Conservation (phyloP, 2,888 invertebrate genomes). For the Stenotaenia linearis region DNA sequence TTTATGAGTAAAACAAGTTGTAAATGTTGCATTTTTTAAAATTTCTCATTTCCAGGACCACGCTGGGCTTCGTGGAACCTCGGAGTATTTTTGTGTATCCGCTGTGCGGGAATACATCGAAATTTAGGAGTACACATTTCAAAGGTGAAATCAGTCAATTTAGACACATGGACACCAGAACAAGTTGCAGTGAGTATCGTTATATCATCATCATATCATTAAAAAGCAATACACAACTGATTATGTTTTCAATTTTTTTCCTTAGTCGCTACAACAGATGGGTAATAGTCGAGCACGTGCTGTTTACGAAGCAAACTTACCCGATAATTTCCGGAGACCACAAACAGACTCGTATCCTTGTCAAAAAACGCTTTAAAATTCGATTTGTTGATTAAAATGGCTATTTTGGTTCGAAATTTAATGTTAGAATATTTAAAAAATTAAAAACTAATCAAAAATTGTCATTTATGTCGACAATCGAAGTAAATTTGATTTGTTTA, state of each 20-base stretch:
- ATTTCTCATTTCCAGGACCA: constrained; percentile 63
- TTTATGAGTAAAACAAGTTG: neutral
- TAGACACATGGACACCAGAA: constrained; percentile 97
- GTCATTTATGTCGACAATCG: no score
- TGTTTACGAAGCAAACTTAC: constrained; percentile 94
- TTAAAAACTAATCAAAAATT: no score
- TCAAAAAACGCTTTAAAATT: no score
- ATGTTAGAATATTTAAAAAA: no score
- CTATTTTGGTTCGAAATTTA: neutral
- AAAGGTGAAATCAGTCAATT: constrained; percentile 94
- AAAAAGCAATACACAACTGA: no score
- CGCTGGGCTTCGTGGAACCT: constrained; percentile 99
- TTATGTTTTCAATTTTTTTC: no score
- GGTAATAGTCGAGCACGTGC: constrained; percentile 95
- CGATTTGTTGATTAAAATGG: neutral
- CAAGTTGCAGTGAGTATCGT: constrained; percentile 83
- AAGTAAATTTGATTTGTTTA: neutral
- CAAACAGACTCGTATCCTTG: constrained; percentile 73
- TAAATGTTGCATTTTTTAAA: no score
- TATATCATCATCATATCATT: no score
- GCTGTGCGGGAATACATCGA: constrained; percentile 97
- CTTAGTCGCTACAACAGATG: constrained; percentile 83
- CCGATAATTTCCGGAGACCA: constrained; percentile 90
- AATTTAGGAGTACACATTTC: constrained; percentile 98
- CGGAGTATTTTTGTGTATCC: constrained; percentile 95